Conservation (phyloP, 2,113 vertebrate genomes). For the Chrysochloris asiatica region DNA sequence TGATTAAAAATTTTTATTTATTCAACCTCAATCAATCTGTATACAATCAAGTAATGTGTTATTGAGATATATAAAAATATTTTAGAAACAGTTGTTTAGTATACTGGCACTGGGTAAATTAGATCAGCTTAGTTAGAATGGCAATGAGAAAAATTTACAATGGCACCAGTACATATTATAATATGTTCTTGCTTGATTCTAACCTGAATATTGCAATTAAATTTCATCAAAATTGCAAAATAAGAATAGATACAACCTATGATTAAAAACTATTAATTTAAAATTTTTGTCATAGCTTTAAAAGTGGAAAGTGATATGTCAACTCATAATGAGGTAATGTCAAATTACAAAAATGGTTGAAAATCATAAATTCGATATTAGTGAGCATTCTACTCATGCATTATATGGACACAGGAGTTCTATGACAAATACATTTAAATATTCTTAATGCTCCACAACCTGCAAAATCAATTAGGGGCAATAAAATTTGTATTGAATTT, state of each 20-base stretch:
- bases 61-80: not conserved
- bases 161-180: constrained; percentile 24
- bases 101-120: not conserved
- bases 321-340: constrained; percentile 76
- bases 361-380: constrained; percentile 63
- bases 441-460: constrained; percentile 83
- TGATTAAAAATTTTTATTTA: constrained; percentile 13
- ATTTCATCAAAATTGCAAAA: constrained; percentile 57
- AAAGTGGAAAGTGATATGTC: constrained; percentile 73
- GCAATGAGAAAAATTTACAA: not conserved
- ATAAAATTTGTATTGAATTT: constrained; percentile 91
- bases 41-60: not conserved
- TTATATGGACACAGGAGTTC: constrained; percentile 64
- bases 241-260: constrained; percentile 39
- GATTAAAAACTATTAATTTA: constrained; percentile 61
- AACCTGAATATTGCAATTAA: constrained; percentile 69
- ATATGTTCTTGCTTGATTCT: constrained; percentile 35
- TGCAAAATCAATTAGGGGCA: constrained; percentile 86
- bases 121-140: not conserved
- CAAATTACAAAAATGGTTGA: constrained; percentile 77
- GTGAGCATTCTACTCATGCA: constrained; percentile 52
- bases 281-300: constrained; percentile 69
- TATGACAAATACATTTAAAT: constrained; percentile 84
- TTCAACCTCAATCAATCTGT: not conserved
- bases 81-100: not conserved